Evolutionary conservation across 2,888 invertebrate species (phyloP).

Genomic region (Graphium colonna): DNA sequence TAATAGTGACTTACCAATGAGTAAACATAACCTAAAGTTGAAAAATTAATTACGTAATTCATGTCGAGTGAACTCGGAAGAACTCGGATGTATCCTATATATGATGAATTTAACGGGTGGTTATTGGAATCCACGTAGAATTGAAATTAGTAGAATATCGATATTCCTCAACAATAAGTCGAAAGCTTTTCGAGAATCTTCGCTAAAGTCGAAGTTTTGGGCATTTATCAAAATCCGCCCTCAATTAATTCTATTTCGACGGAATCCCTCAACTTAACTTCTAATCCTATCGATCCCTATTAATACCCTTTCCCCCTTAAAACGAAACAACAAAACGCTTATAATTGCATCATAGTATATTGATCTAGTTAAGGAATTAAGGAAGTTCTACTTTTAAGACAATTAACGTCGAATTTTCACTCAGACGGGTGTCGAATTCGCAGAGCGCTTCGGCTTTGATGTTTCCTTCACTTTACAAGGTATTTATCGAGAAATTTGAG

Average conservation of each 20-base stretch:
- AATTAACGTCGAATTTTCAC: conserved; percentile 13
- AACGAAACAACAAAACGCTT: conserved; percentile 64
- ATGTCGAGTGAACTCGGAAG: too few species aligned
- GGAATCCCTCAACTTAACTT: conserved; percentile 59
- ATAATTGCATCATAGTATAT: conserved; percentile 69
- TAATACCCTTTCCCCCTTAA: conserved; percentile 43
- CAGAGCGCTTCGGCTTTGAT: not conserved
- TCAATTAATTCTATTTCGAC: conserved; percentile 69
- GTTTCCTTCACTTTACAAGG: too few species aligned
- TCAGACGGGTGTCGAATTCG: not conserved
- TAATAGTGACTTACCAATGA: too few species aligned
- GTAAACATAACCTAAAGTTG: too few species aligned
- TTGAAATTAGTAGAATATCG: too few species aligned
- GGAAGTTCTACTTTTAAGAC: conserved; percentile 27
- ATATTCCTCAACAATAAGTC: too few species aligned
- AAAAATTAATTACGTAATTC: too few species aligned
- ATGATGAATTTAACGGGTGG: too few species aligned
- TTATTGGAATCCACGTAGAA: too few species aligned
- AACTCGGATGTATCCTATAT: too few species aligned
- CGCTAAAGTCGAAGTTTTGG: conserved; percentile 9
- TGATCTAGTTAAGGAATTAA: conserved; percentile 62
- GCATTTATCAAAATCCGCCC: conserved; percentile 48
- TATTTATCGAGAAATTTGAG: too few species aligned
- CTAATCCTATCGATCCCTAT: conserved; percentile 68
- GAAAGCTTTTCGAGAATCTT: not conserved